Base-by-base conservation (phyloP, 2,888 invertebrate genomes). In the Aporophyla nigra region DNA sequence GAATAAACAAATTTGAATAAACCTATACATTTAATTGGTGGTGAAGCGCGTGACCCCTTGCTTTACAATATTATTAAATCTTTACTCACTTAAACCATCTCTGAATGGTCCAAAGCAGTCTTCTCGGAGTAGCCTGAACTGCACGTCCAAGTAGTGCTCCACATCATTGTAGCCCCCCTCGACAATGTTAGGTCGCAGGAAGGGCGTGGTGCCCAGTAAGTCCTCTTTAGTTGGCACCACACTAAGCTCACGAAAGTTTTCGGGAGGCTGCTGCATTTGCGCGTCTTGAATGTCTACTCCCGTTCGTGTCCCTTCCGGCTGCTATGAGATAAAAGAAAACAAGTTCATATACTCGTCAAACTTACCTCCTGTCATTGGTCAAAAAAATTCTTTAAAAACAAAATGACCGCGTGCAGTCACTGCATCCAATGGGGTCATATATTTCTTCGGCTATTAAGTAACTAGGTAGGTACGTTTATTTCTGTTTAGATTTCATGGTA, bases 101-200 rank as follows among this genome's bases (percentile, higher is more conserved):
- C 98, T 96, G 49, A 99, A 92, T 0, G 98, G 98, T 12, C 97
- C 96, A 65, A 98, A 97, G 91, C 98, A 98, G 93, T 99, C 99
- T 93, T 99, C 98, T 21, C 98, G 96, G 70, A 99, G 93, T 43
- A 98, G 94, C 16, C 98, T 95, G 90, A 98, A 98, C 88, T 98
- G 98, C 1, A 98, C 97, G 88, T 98, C 98, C 51, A 99, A 95
- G 91, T 99, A 99, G 88, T 98, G 98, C 33, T 98, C 97, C 2
- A 97, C 95, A 86, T 97, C 96, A 9, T 94, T 90, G 91, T 98
- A 98, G 0, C 95, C 93, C 14, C 98, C 98, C 62, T 96, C 88
- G 0, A 97, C 91, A 56, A 97, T 96, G 90, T 98, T 98, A 5
- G 97, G 95, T 1, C 96, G 92, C 58, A 95, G 21, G 82, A 89